Conservation (phyloP, 64 coral and sea anemone genomes). For the Pocillopora damicornis region DNA sequence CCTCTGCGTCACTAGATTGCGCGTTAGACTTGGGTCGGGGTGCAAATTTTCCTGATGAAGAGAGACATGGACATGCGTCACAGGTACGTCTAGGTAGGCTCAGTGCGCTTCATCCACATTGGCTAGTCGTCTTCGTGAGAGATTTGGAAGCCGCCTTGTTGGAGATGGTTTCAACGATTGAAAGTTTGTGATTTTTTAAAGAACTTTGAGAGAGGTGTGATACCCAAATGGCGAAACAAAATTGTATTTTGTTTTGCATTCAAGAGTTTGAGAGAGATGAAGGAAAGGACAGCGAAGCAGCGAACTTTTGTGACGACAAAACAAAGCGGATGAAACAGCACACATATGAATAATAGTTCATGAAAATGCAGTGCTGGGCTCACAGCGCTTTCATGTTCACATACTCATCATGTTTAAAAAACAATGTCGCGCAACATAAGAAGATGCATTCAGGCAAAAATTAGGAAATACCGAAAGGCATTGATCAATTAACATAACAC, state of each 20-base stretch:
- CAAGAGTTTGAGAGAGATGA: background rate
- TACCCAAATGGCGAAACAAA: background rate
- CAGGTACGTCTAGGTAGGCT: background rate
- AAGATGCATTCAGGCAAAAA: background rate
- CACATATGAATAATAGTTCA: background rate
- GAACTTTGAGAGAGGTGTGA: too few relatives aligned
- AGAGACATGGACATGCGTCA: constrained; percentile 20
- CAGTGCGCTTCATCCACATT: constrained; percentile 27
- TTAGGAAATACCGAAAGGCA: too few relatives aligned
- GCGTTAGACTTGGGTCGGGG: constrained; percentile 51
- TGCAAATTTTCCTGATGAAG: constrained; percentile 40
- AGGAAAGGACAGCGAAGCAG: background rate
- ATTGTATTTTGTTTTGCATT: background rate
- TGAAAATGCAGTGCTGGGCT: background rate
- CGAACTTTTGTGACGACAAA: constrained; percentile 11
- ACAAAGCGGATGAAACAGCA: constrained; percentile 22
- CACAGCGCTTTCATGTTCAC: background rate
- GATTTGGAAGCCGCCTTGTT: background rate
- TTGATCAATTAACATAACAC: too few relatives aligned
- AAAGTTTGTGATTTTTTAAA: background rate
- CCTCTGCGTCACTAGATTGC: constrained; percentile 44
- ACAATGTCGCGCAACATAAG: background rate
- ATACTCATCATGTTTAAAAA: background rate
- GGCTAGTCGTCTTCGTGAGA: constrained; percentile 17
- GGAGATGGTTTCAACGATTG: background rate